phyloP scores from a whole-genome alignment of 2,888 invertebrate genomes.

The Hartigia nigra region DNA sequence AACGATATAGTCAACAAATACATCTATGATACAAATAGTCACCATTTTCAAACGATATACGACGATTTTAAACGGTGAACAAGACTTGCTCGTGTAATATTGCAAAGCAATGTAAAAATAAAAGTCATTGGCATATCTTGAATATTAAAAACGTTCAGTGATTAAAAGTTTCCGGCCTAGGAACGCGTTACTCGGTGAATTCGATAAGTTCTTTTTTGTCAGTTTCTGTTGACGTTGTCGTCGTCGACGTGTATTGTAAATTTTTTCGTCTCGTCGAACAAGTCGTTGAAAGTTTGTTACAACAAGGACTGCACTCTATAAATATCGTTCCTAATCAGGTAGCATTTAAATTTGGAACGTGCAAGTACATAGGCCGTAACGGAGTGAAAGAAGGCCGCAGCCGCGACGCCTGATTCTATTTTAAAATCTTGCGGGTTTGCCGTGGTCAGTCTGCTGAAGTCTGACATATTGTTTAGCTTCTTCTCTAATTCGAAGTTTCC shows the following conservation, averaged over 20 bases:
- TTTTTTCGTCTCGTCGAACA: background rate
- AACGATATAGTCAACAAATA: background rate
- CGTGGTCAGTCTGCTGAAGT: background rate
- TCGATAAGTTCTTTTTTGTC: background rate
- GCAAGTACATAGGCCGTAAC: constrained; percentile 12
- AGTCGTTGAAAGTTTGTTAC: background rate
- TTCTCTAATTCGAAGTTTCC: background rate
- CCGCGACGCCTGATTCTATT: constrained; percentile 34
- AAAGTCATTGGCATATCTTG: background rate
- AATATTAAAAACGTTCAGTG: background rate
- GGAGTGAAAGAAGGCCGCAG: background rate
- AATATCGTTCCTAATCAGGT: constrained; percentile 36
- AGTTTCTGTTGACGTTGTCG: background rate
- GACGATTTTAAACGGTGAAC: background rate
- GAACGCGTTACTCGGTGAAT: background rate
- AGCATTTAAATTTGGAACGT: constrained; percentile 52
- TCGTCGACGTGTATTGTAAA: background rate
- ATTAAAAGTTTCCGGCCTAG: background rate
- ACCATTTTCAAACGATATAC: background rate
- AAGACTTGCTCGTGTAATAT: background rate
- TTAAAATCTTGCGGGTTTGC: constrained; percentile 28
- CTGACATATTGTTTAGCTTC: background rate
- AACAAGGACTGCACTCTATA: constrained; percentile 34
- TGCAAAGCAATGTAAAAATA: background rate
- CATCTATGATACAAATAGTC: background rate